Conservation (phyloP, 2,888 invertebrate species). For the Orthosia gracilis region DNA sequence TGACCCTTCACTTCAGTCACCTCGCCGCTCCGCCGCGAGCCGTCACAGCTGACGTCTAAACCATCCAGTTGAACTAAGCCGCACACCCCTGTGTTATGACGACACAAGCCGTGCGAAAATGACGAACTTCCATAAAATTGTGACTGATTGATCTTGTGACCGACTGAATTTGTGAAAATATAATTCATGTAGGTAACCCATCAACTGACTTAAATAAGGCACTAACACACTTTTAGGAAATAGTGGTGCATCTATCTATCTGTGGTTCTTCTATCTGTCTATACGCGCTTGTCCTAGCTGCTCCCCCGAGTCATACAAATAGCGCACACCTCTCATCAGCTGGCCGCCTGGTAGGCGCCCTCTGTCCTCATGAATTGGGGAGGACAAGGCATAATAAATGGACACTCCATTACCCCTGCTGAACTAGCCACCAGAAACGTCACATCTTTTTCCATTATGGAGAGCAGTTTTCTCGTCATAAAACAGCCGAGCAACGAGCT, state of each 20-base stretch:
- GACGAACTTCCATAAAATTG: too few species aligned
- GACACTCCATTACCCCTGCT: not conserved
- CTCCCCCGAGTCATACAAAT: too few species aligned
- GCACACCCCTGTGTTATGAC: not conserved
- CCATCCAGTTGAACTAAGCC: not conserved
- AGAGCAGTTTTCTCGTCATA: not conserved
- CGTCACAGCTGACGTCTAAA: not conserved
- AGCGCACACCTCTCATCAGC: not conserved
- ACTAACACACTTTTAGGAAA: not conserved
- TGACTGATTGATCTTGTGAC: too few species aligned
- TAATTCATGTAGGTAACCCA: not conserved
- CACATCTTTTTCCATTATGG: not conserved
- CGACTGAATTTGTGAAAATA: too few species aligned
- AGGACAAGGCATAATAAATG: not conserved
- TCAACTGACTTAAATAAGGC: not conserved
- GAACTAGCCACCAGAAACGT: not conserved
- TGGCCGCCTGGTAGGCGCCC: not conserved
- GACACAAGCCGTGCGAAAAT: not conserved
- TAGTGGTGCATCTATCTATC: not conserved
- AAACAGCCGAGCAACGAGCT: slow-evolving; percentile 9
- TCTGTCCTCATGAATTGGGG: not conserved
- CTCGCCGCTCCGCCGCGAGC: not conserved
- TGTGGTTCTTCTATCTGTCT: not conserved
- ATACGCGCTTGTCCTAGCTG: too few species aligned
- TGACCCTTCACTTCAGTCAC: not conserved